A percentile compares a stretch with the other conserved stretches of the same genome.
Conservation (phyloP, 1,140 invertebrate species). For the Aphelenchoides avenae region DNA sequence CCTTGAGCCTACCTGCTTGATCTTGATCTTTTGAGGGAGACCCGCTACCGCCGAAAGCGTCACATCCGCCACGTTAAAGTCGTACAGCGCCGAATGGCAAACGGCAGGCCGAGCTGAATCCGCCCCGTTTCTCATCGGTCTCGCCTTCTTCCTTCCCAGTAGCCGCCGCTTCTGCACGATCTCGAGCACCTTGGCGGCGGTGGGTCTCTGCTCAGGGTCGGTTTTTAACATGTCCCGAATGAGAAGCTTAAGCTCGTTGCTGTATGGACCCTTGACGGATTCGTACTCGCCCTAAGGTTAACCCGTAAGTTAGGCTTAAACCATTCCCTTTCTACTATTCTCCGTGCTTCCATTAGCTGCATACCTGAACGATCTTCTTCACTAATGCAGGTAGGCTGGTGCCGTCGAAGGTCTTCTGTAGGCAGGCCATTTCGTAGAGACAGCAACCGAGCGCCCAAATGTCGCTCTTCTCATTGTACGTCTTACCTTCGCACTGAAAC, state of each 20-base stretch:
- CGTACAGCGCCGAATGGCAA: conserved; percentile 62
- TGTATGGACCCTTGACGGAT: conserved; percentile 68
- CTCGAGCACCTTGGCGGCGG: conserved; percentile 65
- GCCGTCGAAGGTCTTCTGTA: conserved; percentile 74
- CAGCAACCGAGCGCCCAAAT: conserved; percentile 75
- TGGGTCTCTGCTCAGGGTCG: conserved; percentile 62
- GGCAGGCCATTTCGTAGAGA: conserved; percentile 74
- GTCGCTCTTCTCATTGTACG: conserved; percentile 75
- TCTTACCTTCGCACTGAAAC: conserved; percentile 71
- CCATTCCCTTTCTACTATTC: not conserved
- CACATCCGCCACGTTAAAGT: conserved; percentile 60
- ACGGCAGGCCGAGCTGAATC: conserved; percentile 11
- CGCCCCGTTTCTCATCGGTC: not conserved
- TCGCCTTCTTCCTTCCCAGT: not conserved
- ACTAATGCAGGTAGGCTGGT: conserved; percentile 72
- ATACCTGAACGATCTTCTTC: conserved; percentile 69
- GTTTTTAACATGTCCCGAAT: conserved; percentile 61
- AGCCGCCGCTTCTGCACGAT: conserved; percentile 26
- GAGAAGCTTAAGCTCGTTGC: conserved; percentile 66
- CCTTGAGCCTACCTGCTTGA: conserved; percentile 61
- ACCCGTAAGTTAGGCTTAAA: not conserved
- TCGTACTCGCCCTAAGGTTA: conserved; percentile 63
- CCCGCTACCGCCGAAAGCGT: conserved; percentile 58
- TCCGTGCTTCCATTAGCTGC: conserved; percentile 7
- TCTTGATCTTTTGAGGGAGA: conserved; percentile 61